phyloP scores from a whole-genome alignment of 2,888 invertebrate genomes.

The Stomorhina lunata region DNA sequence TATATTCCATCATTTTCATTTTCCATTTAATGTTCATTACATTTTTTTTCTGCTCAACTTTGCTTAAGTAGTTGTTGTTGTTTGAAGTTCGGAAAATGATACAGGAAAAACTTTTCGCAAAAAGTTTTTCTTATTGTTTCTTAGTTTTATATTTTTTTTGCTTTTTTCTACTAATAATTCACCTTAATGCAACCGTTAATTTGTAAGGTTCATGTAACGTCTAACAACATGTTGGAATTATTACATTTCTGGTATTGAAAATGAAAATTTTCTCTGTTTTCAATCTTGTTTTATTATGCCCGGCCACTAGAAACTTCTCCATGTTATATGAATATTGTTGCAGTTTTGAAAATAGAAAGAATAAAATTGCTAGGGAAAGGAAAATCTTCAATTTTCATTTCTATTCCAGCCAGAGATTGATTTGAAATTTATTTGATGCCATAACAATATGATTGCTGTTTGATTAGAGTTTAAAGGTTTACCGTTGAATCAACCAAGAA shows the following conservation, averaged over 20 bases:
- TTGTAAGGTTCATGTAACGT: conserved; percentile 60
- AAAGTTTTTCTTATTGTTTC: not conserved
- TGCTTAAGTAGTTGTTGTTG: conserved; percentile 15
- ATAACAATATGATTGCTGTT: conserved; percentile 40
- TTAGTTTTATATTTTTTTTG: conserved; percentile 29
- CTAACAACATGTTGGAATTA: conserved; percentile 36
- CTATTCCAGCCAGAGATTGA: not conserved
- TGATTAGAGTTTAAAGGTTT: conserved; percentile 33
- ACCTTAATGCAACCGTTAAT: conserved; percentile 62
- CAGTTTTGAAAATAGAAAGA: too few species aligned
- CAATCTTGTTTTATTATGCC: not conserved
- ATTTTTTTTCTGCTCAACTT: not conserved
- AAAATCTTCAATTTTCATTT: not conserved
- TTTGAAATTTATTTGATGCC: conserved; percentile 18
- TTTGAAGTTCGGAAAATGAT: conserved; percentile 43
- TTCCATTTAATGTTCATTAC: conserved; percentile 22
- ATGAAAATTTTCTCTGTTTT: conserved; percentile 38
- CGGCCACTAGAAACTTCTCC: too few species aligned
- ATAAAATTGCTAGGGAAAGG: not conserved
- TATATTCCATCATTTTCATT: conserved; percentile 48
- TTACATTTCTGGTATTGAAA: conserved; percentile 62
- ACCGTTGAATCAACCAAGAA: not conserved
- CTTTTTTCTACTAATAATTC: conserved; percentile 60
- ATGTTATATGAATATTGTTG: too few species aligned
- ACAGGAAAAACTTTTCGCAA: conserved; percentile 57